phyloP scores from a whole-genome alignment of 2,113 vertebrate genomes.

The Poeciliopsis prolifica region DNA sequence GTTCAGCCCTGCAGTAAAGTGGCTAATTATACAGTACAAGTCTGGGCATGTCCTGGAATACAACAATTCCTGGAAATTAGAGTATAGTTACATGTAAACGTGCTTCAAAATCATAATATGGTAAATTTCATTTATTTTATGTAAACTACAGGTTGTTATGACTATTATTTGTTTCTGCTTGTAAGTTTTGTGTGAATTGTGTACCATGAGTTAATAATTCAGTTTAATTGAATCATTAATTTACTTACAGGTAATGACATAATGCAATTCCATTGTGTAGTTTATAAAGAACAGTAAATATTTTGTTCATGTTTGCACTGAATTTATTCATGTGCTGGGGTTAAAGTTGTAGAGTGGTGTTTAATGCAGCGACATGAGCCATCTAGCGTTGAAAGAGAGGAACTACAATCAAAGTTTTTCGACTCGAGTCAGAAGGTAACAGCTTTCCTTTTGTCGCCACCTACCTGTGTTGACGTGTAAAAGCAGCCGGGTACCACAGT shows the following conservation, averaged over 20 bases:
- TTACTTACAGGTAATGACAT: background rate
- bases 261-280: background rate
- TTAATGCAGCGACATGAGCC: background rate
- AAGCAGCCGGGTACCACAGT: background rate
- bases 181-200: background rate
- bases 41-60: constrained; percentile 57
- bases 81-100: constrained; percentile 15
- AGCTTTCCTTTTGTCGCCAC: constrained; percentile 41
- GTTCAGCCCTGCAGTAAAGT: constrained; percentile 67
- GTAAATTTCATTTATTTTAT: background rate
- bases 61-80: constrained; percentile 57
- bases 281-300: background rate
- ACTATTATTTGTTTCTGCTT: background rate
- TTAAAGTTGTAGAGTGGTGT: background rate
- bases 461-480: constrained; percentile 20
- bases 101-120: background rate
- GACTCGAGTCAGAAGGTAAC: background rate
- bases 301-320: background rate
- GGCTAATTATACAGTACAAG: constrained; percentile 67
- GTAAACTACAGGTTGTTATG: background rate
- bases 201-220: background rate
- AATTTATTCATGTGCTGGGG: background rate
- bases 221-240: background rate
- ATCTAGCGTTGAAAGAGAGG: background rate
- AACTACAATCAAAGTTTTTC: background rate